A percentile compares a stretch with the other conserved stretches of the same genome.
Conservation (phyloP, 2,113 vertebrate genomes). For the Antechinus stuartii region DNA sequence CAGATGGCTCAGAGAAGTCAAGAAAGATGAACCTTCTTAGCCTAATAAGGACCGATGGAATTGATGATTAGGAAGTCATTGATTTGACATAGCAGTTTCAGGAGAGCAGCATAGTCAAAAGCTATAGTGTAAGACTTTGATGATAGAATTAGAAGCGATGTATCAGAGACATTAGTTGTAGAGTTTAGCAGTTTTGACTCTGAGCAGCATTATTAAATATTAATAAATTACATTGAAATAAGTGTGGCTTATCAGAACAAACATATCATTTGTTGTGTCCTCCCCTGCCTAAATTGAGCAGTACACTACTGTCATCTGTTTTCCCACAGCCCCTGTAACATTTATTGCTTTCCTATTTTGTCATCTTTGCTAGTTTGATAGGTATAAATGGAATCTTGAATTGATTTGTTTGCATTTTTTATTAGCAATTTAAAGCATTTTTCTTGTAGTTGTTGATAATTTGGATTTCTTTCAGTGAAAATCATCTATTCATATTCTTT, state of each 20-base stretch:
- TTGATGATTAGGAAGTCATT: not conserved
- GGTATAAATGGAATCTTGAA: not conserved
- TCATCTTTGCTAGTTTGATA: not conserved
- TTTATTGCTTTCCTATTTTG: not conserved
- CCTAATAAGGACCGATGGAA: not conserved
- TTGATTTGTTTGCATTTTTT: not conserved
- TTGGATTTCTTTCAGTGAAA: not conserved
- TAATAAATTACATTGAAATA: not conserved
- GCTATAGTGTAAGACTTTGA: not conserved
- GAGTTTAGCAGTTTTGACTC: not conserved
- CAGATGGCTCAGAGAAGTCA: not conserved
- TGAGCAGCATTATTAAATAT: not conserved
- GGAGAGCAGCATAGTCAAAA: not conserved
- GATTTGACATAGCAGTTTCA: not conserved
- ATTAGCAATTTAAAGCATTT: not conserved
- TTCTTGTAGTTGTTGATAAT: not conserved
- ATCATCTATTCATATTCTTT: not conserved
- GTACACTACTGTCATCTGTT: not conserved
- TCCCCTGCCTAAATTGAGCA: not conserved
- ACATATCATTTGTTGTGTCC: not conserved
- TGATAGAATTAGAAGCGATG: not conserved
- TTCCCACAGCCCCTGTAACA: not conserved
- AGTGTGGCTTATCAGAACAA: not conserved
- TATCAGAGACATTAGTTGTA: not conserved
- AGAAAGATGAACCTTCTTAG: not conserved